Evolutionary conservation across 2,113 vertebrate species (phyloP).

Genomic region (Rhinichthys klamathensis): DNA sequence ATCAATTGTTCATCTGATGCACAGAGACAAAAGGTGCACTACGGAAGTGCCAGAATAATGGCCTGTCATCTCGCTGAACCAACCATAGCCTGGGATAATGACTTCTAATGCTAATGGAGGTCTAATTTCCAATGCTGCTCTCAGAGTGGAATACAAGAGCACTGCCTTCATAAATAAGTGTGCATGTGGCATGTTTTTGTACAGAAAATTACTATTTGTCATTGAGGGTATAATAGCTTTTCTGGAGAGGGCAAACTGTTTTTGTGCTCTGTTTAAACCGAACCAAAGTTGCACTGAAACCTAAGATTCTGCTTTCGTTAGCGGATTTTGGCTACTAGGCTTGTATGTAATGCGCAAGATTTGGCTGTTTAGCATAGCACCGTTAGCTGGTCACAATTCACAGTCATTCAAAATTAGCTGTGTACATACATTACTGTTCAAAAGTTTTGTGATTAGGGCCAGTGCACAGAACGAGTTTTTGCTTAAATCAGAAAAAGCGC

Average conservation of each 20-base stretch:
- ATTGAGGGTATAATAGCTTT: conserved; percentile 64
- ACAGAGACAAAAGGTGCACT: conserved; percentile 40
- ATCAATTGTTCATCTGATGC: conserved; percentile 54
- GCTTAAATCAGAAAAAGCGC: too few species aligned
- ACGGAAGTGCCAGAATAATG: conserved; percentile 45
- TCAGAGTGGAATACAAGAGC: conserved; percentile 38
- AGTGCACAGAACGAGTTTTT: too few species aligned
- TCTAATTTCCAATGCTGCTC: conserved; percentile 53
- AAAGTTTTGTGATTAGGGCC: too few species aligned
- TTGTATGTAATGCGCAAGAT: too few species aligned
- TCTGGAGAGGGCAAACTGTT: conserved; percentile 42
- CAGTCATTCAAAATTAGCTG: too few species aligned
- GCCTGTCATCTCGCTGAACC: conserved; percentile 11
- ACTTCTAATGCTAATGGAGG: conserved; percentile 58
- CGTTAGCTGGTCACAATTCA: too few species aligned
- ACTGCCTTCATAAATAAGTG: conserved; percentile 61
- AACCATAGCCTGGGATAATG: conserved; percentile 45
- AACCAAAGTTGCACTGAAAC: neutral
- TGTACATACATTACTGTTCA: too few species aligned
- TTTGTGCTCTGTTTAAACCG: conserved; percentile 23
- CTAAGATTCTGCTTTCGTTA: neutral
- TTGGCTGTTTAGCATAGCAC: too few species aligned
- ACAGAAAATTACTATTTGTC: conserved; percentile 58
- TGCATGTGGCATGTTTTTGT: conserved; percentile 62
- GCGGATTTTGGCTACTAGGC: neutral